These are phyloP conservation scores for Colaptes auratus DNA, from an alignment of 2,113 vertebrate species.

Conservation along the genomic window DNA sequence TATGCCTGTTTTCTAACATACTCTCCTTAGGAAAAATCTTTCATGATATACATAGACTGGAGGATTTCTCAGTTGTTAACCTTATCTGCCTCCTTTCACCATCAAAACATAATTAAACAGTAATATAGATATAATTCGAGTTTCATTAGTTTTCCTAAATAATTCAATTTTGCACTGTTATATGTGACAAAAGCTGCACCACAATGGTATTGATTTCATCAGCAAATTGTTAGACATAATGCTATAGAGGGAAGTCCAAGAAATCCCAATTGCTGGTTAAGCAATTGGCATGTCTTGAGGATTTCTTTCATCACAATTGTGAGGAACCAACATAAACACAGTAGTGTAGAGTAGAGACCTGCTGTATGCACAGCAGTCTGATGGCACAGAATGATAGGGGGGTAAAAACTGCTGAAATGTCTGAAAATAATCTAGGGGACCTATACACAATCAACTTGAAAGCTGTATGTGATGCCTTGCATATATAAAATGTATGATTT, in stretches of 20 bases:
- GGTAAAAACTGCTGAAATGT: background rate
- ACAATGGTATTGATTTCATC: background rate
- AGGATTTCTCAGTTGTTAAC: background rate
- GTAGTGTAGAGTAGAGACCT: background rate
- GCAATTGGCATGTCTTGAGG: background rate
- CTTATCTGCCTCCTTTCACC: background rate
- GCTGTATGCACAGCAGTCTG: background rate
- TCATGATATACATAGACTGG: background rate
- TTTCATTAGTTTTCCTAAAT: background rate
- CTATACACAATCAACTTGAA: rapidly evolving
- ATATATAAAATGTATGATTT: background rate
- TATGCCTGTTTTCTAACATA: background rate
- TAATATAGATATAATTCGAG: background rate
- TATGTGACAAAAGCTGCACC: background rate
- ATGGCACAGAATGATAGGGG: background rate
- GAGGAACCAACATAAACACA: background rate
- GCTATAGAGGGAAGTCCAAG: background rate
- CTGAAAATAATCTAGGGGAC: background rate
- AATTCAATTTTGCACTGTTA: background rate
- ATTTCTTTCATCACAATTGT: background rate
- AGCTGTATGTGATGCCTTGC: background rate
- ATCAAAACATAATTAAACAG: background rate
- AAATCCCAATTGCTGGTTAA: background rate
- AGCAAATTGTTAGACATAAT: background rate
- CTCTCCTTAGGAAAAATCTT: background rate